Evolutionary conservation across 2,888 invertebrate genomes (phyloP).

Genomic region (Slavum lentiscoides): DNA sequence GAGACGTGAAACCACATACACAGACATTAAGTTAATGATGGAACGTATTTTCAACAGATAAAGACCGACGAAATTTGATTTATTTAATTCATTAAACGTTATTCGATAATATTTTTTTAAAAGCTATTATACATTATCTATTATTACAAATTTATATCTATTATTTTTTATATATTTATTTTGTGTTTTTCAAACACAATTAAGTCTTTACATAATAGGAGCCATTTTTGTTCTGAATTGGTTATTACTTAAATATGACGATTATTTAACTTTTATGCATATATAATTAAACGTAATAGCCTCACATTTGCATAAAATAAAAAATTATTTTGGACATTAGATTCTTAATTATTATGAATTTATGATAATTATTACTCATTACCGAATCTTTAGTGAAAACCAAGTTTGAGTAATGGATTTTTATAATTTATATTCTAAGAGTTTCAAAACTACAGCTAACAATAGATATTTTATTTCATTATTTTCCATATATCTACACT

Average conservation of each 20-base stretch:
- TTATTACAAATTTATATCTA: not conserved
- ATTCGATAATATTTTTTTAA: not conserved
- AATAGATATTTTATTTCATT: too few species aligned
- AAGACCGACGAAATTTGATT: not conserved
- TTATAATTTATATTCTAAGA: too few species aligned
- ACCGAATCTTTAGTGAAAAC: too few species aligned
- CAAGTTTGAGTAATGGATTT: too few species aligned
- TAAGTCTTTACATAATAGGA: not conserved
- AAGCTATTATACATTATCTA: not conserved
- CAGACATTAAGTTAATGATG: not conserved
- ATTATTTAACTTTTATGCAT: not conserved
- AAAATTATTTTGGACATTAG: too few species aligned
- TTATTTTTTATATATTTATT: not conserved
- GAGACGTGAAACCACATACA: not conserved
- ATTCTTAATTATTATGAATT: too few species aligned
- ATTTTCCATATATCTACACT: too few species aligned
- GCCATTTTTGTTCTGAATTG: not conserved
- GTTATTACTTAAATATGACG: not conserved
- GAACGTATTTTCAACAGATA: not conserved
- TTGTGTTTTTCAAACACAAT: not conserved
- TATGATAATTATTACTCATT: too few species aligned
- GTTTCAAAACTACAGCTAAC: too few species aligned
- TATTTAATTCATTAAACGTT: not conserved
- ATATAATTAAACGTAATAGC: too few species aligned
- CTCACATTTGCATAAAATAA: too few species aligned